Evolutionary conservation across 2,888 invertebrate genomes (phyloP).

Genomic region (Heliconius sara): DNA sequence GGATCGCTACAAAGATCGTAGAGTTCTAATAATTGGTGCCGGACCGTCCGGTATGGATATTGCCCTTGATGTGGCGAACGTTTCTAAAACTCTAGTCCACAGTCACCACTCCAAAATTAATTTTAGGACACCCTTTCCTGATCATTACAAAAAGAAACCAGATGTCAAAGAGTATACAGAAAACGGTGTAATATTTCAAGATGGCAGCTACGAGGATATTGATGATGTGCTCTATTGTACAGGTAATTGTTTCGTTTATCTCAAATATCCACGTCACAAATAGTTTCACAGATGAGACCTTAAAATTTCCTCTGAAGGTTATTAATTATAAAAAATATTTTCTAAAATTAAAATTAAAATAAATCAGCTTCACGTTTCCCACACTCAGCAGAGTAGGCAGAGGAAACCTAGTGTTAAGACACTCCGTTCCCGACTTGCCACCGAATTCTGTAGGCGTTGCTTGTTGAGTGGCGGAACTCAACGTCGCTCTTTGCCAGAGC

Average conservation of each 20-base stretch:
- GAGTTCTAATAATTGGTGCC: conserved; percentile 87
- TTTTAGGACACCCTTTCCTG: conserved; percentile 72
- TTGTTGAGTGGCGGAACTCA: no score
- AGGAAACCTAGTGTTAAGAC: no score
- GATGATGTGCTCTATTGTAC: conserved; percentile 90
- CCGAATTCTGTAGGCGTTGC: no score
- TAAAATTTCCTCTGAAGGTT: neutral
- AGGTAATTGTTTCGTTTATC: conserved; percentile 63
- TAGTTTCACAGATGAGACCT: no score
- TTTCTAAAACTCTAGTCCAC: conserved; percentile 75
- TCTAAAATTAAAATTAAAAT: no score
- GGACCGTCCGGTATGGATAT: conserved; percentile 91
- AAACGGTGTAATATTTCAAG: conserved; percentile 83
- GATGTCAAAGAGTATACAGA: conserved; percentile 79
- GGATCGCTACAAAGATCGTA: conserved; percentile 81
- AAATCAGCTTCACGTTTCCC: no score
- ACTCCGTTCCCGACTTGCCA: no score
- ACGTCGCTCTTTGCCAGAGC: no score
- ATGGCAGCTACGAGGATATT: conserved; percentile 83
- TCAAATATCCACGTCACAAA: neutral
- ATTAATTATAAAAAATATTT: neutral
- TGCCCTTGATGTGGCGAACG: conserved; percentile 82
- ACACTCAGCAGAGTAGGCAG: no score
- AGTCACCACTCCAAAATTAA: conserved; percentile 78
- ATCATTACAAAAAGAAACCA: conserved; percentile 78